These are phyloP conservation scores for Rhynchonema sp. DNA, from an alignment of 2,888 invertebrate species.

Conservation along the genomic window DNA sequence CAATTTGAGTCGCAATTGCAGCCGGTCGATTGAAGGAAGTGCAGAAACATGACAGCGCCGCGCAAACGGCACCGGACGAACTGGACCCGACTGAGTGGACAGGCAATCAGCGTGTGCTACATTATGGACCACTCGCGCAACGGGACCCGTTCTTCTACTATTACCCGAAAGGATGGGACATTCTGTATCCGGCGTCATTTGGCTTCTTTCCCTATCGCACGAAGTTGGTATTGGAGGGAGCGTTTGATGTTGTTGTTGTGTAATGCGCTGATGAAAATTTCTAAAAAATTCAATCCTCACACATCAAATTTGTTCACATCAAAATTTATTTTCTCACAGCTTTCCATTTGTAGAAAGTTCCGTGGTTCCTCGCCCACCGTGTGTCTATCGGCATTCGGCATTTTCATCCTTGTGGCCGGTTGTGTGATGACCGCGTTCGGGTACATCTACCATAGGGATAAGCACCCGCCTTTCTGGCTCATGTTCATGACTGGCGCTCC, in stretches of 20 bases:
- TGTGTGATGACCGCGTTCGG: constrained; percentile 22
- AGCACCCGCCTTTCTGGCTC: constrained; percentile 19
- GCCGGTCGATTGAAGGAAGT: constrained; percentile 21
- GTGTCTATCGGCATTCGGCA: constrained; percentile 24
- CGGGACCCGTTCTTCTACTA: constrained; percentile 27
- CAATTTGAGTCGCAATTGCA: too few relatives aligned
- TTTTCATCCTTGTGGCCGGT: constrained; percentile 23
- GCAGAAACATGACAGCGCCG: constrained; percentile 25
- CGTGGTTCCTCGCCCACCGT: constrained; percentile 24
- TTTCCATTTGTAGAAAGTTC: constrained; percentile 18
- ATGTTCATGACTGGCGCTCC: not conserved
- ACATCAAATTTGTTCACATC: too few relatives aligned
- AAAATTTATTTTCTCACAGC: not conserved
- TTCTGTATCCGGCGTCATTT: constrained; percentile 26
- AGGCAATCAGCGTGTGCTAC: constrained; percentile 25
- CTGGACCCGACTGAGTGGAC: constrained; percentile 24
- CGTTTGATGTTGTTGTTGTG: not conserved
- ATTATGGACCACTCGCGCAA: constrained; percentile 27
- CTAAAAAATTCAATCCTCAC: too few relatives aligned
- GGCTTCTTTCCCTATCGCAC: constrained; percentile 28
- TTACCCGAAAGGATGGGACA: constrained; percentile 28
- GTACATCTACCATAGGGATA: constrained; percentile 14
- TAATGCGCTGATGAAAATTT: not conserved
- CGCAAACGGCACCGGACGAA: constrained; percentile 17
- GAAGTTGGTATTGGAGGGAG: constrained; percentile 12